phyloP scores from a whole-genome alignment of 2,113 vertebrate genomes.

The Pelecanoides urinatrix region DNA sequence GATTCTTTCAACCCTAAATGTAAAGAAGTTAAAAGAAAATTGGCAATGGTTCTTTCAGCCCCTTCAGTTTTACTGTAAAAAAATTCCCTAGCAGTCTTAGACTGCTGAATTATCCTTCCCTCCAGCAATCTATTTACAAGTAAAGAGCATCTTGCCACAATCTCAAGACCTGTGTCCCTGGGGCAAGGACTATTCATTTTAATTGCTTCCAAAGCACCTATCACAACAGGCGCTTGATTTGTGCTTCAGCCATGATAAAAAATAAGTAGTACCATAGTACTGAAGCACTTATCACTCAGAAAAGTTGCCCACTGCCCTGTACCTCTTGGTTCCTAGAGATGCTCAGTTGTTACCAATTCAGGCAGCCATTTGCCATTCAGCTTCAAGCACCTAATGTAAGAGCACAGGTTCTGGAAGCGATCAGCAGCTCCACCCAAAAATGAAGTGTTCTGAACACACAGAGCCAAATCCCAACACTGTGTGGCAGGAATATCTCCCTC shows the following conservation, averaged over 20 bases:
- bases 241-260: neutral
- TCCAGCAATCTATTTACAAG: slow-evolving; percentile 29
- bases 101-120: slow-evolving; percentile 8
- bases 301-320: neutral
- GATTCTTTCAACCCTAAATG: neutral
- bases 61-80: slow-evolving; percentile 12
- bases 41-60: neutral
- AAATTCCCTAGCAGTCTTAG: neutral
- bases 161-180: slow-evolving; percentile 1
- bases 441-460: neutral
- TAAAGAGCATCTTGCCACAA: slow-evolving; percentile 22
- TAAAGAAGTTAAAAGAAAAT: neutral
- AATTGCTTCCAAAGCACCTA: slow-evolving; percentile 55
- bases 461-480: neutral
- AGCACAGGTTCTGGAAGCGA: neutral
- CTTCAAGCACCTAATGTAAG: neutral
- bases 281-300: neutral
- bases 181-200: slow-evolving; percentile 37
- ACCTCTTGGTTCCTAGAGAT: neutral
- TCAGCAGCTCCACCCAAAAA: neutral
- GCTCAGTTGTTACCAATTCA: neutral
- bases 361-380: neutral
- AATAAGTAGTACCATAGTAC: neutral
- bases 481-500: neutral
- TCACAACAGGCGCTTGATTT: neutral